Evolutionary conservation across 2,888 invertebrate species (phyloP), one percentile per base, ranked within the genome.

Genomic region (Lumbricus terrestris): DNA sequence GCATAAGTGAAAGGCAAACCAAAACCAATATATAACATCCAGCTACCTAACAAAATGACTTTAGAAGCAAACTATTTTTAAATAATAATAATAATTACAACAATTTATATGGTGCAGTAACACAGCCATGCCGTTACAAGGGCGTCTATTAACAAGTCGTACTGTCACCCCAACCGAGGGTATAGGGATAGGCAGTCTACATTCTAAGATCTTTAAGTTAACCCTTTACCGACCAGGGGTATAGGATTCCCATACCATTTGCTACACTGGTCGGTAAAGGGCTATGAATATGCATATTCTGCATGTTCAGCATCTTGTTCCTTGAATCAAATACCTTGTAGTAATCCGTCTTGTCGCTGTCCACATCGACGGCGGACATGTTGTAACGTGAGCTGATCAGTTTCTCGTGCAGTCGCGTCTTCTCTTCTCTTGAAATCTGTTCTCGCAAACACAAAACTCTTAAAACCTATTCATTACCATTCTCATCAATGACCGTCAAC

Each of bases 361-460:
- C 91, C 15, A 91, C 90, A 29, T 90, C 54, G 18, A 42, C 40
- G 15, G 69, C 90, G 16, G 91, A 88, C 37, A 90, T 34, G 33
- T 89, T 82, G 29, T 42, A 38, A 4, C 47, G n/a, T 33, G 90
- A 47, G 42, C 85, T 38, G n/a, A 85, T 69, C 82, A 94, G 91
- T 54, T 93, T 91, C 38, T 92, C 92, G 8, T 89, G 90, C 5
- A 93, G 89, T 20, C 90, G 89, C 20, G 90, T 90, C 92, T 93
- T 93, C 89, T 94, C 93, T 16, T 92, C 91, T 13, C 47, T 47
- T 13, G 91, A 89, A 42, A 91, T 91, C 91, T 91, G 54, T 90
- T 38, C n/a, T 69, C 23, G 69, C n/a, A n/a, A 69, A 69, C 5
- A 69, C n/a, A 69, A 69, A 29, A 69, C 29, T 29, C n/a, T 5